phyloP scores from a whole-genome alignment of 2,797 vertebrate genomes.

The Falco cherrug region DNA sequence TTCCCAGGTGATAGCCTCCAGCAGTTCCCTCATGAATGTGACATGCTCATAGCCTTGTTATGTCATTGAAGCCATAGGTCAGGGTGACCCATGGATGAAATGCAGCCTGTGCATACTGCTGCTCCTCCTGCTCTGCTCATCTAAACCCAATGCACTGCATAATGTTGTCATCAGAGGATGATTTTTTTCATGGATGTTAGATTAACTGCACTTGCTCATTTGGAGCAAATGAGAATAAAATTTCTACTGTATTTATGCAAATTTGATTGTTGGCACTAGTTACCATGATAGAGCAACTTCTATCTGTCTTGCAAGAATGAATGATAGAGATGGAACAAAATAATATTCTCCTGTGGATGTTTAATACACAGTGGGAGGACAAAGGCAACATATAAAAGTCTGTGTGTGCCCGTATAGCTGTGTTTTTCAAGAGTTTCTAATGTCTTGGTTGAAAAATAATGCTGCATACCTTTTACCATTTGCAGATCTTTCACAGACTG shows the following conservation, averaged over 20 bases:
- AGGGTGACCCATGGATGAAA: fast-evolving
- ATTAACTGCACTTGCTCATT: background rate
- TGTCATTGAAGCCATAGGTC: fast-evolving
- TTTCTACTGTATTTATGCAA: background rate
- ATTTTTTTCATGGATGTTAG: background rate
- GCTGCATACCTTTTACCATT: background rate
- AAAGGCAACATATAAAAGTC: background rate
- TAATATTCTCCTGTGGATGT: background rate
- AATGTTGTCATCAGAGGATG: background rate
- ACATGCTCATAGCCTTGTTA: fast-evolving
- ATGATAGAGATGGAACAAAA: background rate
- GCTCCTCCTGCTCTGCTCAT: background rate
- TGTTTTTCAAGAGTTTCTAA: background rate
- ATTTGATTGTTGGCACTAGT: background rate
- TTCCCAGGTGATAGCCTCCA: background rate
- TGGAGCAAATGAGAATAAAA: background rate
- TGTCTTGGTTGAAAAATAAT: background rate
- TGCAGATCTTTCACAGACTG: background rate
- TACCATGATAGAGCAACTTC: background rate
- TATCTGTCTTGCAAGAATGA: background rate
- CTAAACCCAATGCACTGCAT: background rate
- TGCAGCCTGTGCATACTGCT: background rate
- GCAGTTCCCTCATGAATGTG: fast-evolving
- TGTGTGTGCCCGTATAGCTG: background rate
- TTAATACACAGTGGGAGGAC: background rate